Conservation (phyloP, 2,113 vertebrate species). For the Brachypteracias leptosomus region DNA sequence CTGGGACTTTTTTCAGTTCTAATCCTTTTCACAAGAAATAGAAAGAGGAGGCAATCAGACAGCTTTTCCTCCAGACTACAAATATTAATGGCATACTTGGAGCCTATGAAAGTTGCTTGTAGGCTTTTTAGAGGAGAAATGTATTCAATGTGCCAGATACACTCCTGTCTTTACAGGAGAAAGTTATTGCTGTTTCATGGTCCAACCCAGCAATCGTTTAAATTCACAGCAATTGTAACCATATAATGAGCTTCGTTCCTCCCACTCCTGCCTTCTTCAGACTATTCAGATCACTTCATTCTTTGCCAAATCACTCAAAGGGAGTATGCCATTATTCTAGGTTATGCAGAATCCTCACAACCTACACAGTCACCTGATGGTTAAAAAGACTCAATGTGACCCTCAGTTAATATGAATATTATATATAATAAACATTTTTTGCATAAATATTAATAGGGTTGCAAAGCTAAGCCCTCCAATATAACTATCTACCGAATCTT, state of each 20-base stretch:
- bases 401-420: not conserved
- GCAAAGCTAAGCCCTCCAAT: not conserved
- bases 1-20: not conserved
- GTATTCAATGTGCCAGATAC: accelerated
- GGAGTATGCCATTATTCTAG: not conserved
- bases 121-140: not conserved
- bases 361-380: not conserved
- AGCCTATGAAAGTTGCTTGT: not conserved
- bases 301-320: not conserved
- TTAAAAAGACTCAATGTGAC: not conserved
- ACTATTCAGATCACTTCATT: not conserved
- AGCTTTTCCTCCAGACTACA: not conserved
- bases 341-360: not conserved
- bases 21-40: not conserved
- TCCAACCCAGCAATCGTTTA: not conserved
- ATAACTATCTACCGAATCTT: not conserved
- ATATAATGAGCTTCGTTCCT: not conserved
- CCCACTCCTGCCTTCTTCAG: not conserved
- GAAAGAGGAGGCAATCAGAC: not conserved
- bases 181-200: not conserved
- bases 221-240: not conserved
- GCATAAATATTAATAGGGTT: not conserved
- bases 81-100: accelerated
- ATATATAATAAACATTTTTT: not conserved
- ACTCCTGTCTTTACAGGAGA: not conserved